These are phyloP conservation scores for Morone chrysops DNA, from an alignment of 2,113 vertebrate genomes.

Conservation along the genomic window DNA sequence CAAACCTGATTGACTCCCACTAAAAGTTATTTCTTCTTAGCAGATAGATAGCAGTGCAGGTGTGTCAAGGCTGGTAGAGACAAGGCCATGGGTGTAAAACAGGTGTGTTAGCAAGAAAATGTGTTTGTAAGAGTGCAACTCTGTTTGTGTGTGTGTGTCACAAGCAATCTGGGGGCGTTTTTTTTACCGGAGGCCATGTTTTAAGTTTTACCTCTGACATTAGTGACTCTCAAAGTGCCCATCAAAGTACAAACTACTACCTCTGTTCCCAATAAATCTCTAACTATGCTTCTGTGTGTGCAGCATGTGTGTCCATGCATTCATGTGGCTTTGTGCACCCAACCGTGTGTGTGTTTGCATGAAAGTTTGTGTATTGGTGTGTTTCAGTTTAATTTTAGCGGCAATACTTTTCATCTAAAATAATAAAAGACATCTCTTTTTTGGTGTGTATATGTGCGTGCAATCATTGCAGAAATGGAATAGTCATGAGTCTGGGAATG, in stretches of 20 bases:
- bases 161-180: slow-evolving; percentile 31
- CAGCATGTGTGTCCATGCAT: slow-evolving; percentile 32
- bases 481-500: slow-evolving; percentile 61
- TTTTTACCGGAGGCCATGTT: slow-evolving; percentile 48
- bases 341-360: slow-evolving; percentile 22
- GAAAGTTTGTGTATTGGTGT: background rate
- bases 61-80: slow-evolving; percentile 58
- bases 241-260: slow-evolving; percentile 62
- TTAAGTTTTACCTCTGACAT: slow-evolving; percentile 72
- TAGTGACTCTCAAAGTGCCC: slow-evolving; percentile 63
- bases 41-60: slow-evolving; percentile 50
- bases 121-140: slow-evolving; percentile 22
- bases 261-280: slow-evolving; percentile 60
- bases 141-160: slow-evolving; percentile 12
- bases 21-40: slow-evolving; percentile 44
- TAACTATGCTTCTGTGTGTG: slow-evolving; percentile 33
- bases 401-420: background rate
- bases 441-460: slow-evolving; percentile 4
- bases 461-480: slow-evolving; percentile 20
- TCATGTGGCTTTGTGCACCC: slow-evolving; percentile 12
- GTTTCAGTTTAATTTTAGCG: background rate
- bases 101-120: slow-evolving; percentile 49
- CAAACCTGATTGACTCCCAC: slow-evolving; percentile 53
- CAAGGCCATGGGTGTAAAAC: slow-evolving; percentile 48
- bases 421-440: background rate